phyloP scores from a whole-genome alignment of 2,888 invertebrate species.

The Eupithecia vulgata region DNA sequence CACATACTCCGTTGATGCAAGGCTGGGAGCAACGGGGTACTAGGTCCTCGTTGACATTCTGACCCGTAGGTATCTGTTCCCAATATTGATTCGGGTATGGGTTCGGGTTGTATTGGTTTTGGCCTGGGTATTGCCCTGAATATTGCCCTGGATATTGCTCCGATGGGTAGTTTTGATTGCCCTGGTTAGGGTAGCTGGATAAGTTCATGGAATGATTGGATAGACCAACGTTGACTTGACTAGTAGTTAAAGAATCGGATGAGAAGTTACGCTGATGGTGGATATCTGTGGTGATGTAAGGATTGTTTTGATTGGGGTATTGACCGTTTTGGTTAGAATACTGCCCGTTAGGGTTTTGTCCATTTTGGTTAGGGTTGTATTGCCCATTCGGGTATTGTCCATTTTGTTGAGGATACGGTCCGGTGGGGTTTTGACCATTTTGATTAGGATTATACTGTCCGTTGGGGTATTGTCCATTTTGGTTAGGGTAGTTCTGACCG shows the following conservation, averaged over 20 bases:
- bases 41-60: slow-evolving; percentile 38
- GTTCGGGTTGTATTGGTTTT: background rate
- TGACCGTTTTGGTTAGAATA: slow-evolving; percentile 7
- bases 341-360: background rate
- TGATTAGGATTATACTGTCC: background rate
- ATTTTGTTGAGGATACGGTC: background rate
- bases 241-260: slow-evolving; percentile 33
- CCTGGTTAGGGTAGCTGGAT: background rate
- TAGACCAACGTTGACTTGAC: slow-evolving; percentile 21
- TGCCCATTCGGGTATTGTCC: background rate
- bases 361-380: slow-evolving; percentile 4
- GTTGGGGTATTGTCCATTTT: background rate
- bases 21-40: slow-evolving; percentile 81
- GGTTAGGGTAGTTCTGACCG: background rate
- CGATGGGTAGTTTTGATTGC: background rate
- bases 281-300: slow-evolving; percentile 34
- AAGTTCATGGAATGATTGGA: background rate
- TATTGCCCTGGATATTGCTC: slow-evolving; percentile 1
- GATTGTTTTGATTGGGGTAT: slow-evolving; percentile 33
- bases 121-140: background rate
- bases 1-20: slow-evolving; percentile 88
- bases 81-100: slow-evolving; percentile 34
- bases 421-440: background rate
- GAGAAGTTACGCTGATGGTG: slow-evolving; percentile 33
- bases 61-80: slow-evolving; percentile 13